These are phyloP conservation scores for Anisognathus igniventris DNA, from an alignment of 2,797 vertebrate genomes.

Conservation along the genomic window DNA sequence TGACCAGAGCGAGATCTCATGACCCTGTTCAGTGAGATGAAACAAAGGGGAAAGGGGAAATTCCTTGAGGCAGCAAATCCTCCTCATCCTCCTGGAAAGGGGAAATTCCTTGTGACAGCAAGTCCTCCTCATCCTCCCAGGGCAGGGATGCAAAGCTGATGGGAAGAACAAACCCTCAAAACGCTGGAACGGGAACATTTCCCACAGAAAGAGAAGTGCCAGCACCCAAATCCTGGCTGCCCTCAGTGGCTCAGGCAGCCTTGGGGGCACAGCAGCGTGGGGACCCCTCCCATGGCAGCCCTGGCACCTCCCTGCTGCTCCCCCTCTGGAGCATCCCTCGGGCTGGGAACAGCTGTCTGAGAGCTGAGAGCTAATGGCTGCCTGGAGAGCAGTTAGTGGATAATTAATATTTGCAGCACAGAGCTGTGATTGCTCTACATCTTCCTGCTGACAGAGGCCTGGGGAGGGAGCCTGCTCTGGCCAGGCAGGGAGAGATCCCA, in stretches of 20 bases:
- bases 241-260: rapidly evolving
- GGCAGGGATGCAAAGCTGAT: rapidly evolving
- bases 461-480: not conserved
- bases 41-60: not conserved
- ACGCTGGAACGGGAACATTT: rapidly evolving
- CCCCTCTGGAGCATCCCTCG: not conserved
- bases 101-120: too few relatives aligned
- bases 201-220: rapidly evolving
- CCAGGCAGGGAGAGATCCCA: not conserved
- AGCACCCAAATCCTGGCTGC: not conserved
- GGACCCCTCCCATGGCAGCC: not conserved
- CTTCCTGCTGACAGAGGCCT: conserved; percentile 43
- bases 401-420: conserved; percentile 79
- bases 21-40: rapidly evolving
- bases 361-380: conserved; percentile 67
- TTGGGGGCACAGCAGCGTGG: too few relatives aligned
- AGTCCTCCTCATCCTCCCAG: not conserved
- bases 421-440: conserved; percentile 68
- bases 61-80: not conserved
- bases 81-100: not conserved
- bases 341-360: conserved; percentile 70
- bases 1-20: rapidly evolving
- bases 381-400: conserved; percentile 78
- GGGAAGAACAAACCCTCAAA: not conserved
- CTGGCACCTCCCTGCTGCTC: not conserved